A percentile compares a stretch with the other conserved stretches of the same genome.
Evolutionary conservation across 2,888 invertebrate species (phyloP).

Genomic region (Chironomus riparius): DNA sequence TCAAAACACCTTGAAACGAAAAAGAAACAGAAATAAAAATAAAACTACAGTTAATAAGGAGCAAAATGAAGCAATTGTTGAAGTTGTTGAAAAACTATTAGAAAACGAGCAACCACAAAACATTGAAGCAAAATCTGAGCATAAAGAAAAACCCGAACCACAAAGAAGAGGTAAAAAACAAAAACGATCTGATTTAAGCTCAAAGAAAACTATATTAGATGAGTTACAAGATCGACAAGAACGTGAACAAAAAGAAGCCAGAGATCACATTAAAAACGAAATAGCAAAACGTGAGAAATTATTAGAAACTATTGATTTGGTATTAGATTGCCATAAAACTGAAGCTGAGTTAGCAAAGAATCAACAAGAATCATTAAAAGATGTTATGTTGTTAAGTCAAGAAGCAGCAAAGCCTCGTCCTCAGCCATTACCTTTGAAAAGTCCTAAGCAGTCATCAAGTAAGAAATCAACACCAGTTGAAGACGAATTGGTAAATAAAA

Average conservation of each 20-base stretch:
- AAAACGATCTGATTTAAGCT: background rate
- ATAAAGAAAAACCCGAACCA: background rate
- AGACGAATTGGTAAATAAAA: slow-evolving; percentile 12
- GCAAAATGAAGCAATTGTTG: background rate
- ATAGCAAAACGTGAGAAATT: slow-evolving; percentile 21
- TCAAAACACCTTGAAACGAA: background rate
- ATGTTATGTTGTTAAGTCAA: background rate
- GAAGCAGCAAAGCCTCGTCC: background rate
- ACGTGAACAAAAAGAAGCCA: slow-evolving; percentile 17
- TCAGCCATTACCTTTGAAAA: background rate
- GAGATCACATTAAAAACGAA: background rate
- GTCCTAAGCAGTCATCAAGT: background rate
- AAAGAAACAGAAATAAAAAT: background rate
- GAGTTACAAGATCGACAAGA: slow-evolving; percentile 17
- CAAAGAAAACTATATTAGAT: slow-evolving; percentile 20
- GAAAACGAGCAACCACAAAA: background rate
- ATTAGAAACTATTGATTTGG: slow-evolving; percentile 15
- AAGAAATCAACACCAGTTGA: background rate
- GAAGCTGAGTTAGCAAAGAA: background rate
- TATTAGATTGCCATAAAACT: slow-evolving; percentile 15
- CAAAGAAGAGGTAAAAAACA: background rate
- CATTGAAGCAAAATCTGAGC: background rate
- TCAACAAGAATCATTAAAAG: slow-evolving; percentile 11
- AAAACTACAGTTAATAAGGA: background rate
- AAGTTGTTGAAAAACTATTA: background rate